Conservation (phyloP, 2,797 vertebrate genomes). For the Eidolon dupreanum region DNA sequence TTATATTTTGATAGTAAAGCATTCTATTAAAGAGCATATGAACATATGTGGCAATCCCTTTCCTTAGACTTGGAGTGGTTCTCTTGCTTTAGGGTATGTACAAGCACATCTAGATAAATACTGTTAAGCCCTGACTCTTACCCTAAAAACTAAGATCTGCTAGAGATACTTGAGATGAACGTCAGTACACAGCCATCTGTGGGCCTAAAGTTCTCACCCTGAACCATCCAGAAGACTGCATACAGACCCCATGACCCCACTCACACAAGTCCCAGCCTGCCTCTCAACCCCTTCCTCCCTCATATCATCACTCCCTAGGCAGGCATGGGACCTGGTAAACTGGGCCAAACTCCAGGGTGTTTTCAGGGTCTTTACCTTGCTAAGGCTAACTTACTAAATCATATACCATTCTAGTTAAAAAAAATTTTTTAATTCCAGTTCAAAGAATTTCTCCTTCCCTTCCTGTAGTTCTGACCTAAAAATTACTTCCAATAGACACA, state of each 20-base stretch:
- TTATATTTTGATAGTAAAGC: background rate
- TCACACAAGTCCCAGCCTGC: background rate
- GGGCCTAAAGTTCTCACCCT: background rate
- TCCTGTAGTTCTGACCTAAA: background rate
- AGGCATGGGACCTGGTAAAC: background rate
- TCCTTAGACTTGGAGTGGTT: background rate
- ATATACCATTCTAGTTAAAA: too few relatives aligned
- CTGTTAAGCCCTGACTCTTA: background rate
- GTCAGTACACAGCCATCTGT: background rate
- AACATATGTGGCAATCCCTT: background rate
- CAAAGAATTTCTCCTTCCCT: background rate
- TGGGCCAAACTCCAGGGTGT: background rate
- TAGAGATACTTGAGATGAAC: background rate
- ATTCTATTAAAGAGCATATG: background rate
- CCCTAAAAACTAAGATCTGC: background rate
- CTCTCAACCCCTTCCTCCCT: background rate
- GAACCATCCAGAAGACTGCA: background rate
- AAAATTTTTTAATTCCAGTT: background rate
- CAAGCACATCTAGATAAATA: background rate
- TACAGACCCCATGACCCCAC: background rate
- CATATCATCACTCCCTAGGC: background rate
- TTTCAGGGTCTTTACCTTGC: background rate
- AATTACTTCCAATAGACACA: background rate
- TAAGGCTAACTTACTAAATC: background rate
- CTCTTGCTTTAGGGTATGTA: background rate